Base-by-base conservation (phyloP, 2,888 invertebrate species). In the Calameuta pallipes region DNA sequence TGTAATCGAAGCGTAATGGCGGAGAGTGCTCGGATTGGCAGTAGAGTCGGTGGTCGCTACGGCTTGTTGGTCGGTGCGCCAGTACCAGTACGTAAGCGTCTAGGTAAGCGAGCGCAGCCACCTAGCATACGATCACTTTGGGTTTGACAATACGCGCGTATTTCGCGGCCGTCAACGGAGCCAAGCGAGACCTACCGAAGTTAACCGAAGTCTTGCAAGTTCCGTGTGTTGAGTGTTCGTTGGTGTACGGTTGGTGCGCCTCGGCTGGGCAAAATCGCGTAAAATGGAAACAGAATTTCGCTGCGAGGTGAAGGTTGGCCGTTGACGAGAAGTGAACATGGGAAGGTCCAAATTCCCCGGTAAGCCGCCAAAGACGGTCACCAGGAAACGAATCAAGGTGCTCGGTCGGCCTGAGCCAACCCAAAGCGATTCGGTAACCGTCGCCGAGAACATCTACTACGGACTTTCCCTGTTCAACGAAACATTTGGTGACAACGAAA, bases 301-400 rank as follows among this genome's bases (percentile, higher is more conserved):
- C 82, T 84, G 84, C 84, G 86, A 86, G 85, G 85, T 87, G 84
- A 85, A 89, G 93, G 92, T 93, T 91, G 93, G 91, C 92, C 92
- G 92, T 92, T 93, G 93, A 93, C 93, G 92, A 92, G 89, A 92
- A 88, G 92, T 92, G 94, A 94, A 93, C 93, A 96, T 95, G 96
- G 95, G 95, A 93, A 95, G 95, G 93, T 95, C 95, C 92, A 95
- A 95, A 94, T 96, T 96, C 94, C 96, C 97, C 91, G 96, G 97
- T 91, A 96, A 96, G 94, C 96, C 96, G 92, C 95, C 96, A 88
- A 97, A 96, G 94, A 95, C 96, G 93, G 95, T 96, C 92, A 96
- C 96, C 93, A 95, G 96, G 93, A 96, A 96, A 92, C 95, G 96
- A 92, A 94, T 96, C 90, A 96, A 96, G 93, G 96, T 96, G 91